These are phyloP conservation scores for Autographa gamma DNA, from an alignment of 2,888 invertebrate genomes.

Conservation along the genomic window DNA sequence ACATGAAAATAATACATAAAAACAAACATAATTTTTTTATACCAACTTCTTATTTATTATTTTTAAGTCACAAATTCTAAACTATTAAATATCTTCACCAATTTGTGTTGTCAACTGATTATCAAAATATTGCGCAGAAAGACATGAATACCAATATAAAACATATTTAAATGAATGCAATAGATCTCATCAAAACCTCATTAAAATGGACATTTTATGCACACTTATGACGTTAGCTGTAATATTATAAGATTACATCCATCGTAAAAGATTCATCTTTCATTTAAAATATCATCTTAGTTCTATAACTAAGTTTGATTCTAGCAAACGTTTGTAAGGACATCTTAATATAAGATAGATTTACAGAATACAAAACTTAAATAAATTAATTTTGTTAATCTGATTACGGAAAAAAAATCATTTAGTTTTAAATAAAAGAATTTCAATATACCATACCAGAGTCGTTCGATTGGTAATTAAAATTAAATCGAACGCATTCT, in stretches of 20 bases:
- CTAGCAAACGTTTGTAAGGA: slow-evolving; percentile 2
- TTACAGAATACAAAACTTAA: not conserved
- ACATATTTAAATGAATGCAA: not conserved
- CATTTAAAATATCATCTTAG: slow-evolving; percentile 18
- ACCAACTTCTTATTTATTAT: too few species aligned
- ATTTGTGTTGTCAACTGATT: too few species aligned
- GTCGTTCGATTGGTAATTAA: slow-evolving; percentile 22
- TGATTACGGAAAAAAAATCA: not conserved
- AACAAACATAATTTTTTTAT: too few species aligned
- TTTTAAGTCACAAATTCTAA: too few species aligned
- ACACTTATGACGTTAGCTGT: slow-evolving; percentile 11
- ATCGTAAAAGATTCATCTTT: slow-evolving; percentile 16
- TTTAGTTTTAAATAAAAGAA: not conserved
- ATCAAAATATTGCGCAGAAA: too few species aligned
- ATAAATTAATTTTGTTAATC: not conserved
- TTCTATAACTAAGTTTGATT: slow-evolving; percentile 16
- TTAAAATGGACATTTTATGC: not conserved
- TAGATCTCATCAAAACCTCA: not conserved
- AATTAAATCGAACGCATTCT: slow-evolving; percentile 37
- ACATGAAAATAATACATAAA: too few species aligned
- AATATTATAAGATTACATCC: slow-evolving; percentile 26
- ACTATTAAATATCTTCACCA: too few species aligned
- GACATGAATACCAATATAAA: not conserved
- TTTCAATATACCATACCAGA: not conserved
- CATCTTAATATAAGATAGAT: slow-evolving; percentile 2